Evolutionary conservation across 2,113 vertebrate genomes (phyloP), one percentile per base, ranked within the genome.

Genomic region (Microtus montanus): DNA sequence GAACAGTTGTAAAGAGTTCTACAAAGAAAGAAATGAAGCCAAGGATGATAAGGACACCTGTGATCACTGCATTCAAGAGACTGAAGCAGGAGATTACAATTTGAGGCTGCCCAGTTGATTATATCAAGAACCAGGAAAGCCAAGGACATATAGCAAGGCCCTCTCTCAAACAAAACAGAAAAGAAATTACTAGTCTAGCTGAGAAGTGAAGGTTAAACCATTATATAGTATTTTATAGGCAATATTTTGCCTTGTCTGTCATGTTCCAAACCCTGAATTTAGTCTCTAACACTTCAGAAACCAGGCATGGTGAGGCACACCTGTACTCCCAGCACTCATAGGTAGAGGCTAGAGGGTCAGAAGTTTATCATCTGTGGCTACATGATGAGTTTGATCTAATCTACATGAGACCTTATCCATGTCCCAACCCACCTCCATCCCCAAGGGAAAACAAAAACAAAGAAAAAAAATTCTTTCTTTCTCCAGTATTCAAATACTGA

Each of bases 151-250:
- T 8, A 47, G 41, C 83, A 85, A 41, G 30, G 20, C 82, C 44
- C 41, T 47, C 8, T 66, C 70, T 30, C n/a, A 44, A 54, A 58
- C 52, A 26, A 61, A 70, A 52, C 3, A 33, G 22, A 70, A 89
- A 92, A 80, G 38, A 90, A 78, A 30, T 93, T 24, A 68, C 54
- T 90, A 91, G 19, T 71, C 10, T 93, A 73, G 24, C 38, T 47
- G 68, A 49, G 78, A 87, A 80, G 19, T 84, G 33, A 92, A 54
- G 73, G 77, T 96, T 95, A 88, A 95, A 58, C n/a, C 17, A 84
- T 68, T 87, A 35, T 82, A 73, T 26, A 89, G 8, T 96, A 80
- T 77, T 80, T 91, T 77, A 28, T 86, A 85, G 91, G 91, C 89
- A 90, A 64, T 85, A 92, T 12, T 38, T 26, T 64, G 13, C 58